Evolutionary conservation across 2,888 invertebrate species (phyloP), one percentile per base, ranked within the genome.

Genomic region (Bugulina stolonifera): DNA sequence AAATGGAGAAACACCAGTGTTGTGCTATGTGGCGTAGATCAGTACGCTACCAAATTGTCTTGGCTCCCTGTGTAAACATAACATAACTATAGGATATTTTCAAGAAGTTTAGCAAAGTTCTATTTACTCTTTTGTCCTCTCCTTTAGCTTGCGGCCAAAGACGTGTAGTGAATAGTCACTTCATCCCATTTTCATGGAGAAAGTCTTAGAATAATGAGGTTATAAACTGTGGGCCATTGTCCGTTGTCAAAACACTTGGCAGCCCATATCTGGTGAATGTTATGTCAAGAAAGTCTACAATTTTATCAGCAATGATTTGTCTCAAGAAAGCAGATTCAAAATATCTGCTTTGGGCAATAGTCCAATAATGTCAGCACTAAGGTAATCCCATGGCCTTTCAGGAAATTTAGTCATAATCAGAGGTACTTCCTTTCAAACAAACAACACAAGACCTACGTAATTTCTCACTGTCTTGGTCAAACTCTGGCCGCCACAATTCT

Each of bases 321-420:
- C 74, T 76, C 73, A 74, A 72, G 1, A 73, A 54, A 22, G 73
- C 75, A 14, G 74, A 70, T 58, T 76, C 77, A 73, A 69, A 73
- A 54, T 73, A 77, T 5, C 76, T 43, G 69, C 76, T 78, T 35
- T 75, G 76, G 75, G 73, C 29, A 76, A 71, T n/a, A 75, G 76
- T 27, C 76, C 76, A 18, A 75, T 22, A 10, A 74, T 34, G 29
- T 78, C 76, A n/a, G 70, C 69, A 1, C 76, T 74, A 2, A 77
- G 29, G 54, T 78, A 54, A 58, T 76, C 74, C 75, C 76, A 77
- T 18, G 75, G 77, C 29, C 70, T 73, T 10, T 69, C 54, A 27
- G 75, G 76, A 34, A 75, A 72, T n/a, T 55, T 34, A 22, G 75
- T 76, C n/a, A 35, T 58, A 2, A 35, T 34, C 55, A 77, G 35